Evolutionary conservation across 2,113 vertebrate genomes (phyloP).

Genomic region (Siphamia tubifer): DNA sequence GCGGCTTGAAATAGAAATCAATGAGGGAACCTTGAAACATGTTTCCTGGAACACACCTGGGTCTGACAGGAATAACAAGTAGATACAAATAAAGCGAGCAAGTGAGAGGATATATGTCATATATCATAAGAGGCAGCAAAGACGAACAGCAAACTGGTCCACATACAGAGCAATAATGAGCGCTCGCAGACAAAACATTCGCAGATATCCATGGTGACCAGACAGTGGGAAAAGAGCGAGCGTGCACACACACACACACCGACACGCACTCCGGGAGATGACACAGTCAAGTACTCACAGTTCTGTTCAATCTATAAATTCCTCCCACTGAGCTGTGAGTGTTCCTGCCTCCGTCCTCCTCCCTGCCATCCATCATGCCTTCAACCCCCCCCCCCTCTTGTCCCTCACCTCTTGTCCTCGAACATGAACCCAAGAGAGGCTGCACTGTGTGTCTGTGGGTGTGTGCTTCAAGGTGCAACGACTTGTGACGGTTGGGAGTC

Average conservation of each 20-base stretch:
- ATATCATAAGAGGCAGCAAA: background rate
- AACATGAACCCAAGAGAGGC: conserved; percentile 35
- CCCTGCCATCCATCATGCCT: conserved; percentile 56
- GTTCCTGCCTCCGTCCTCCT: background rate
- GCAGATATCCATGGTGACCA: conserved; percentile 8
- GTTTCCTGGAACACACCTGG: conserved; percentile 40
- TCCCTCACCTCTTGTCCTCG: conserved; percentile 54
- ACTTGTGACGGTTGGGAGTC: background rate
- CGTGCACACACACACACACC: background rate
- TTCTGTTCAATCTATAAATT: conserved; percentile 56
- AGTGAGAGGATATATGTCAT: background rate
- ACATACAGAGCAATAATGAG: conserved; percentile 17
- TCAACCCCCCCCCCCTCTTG: background rate
- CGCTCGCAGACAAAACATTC: conserved; percentile 22
- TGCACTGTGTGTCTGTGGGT: background rate
- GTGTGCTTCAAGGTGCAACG: background rate
- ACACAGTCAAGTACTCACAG: conserved; percentile 42
- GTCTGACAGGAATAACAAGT: conserved; percentile 40
- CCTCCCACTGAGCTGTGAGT: conserved; percentile 36
- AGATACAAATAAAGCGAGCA: background rate
- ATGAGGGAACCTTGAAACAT: conserved; percentile 36
- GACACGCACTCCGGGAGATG: conserved; percentile 19
- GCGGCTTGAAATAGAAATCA: conserved; percentile 12
- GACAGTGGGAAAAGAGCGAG: background rate
- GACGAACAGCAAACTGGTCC: background rate